Evolutionary conservation across 2,797 vertebrate genomes (phyloP), one percentile per base, ranked within the genome.

Genomic region (Brachyrhaphis roseni): DNA sequence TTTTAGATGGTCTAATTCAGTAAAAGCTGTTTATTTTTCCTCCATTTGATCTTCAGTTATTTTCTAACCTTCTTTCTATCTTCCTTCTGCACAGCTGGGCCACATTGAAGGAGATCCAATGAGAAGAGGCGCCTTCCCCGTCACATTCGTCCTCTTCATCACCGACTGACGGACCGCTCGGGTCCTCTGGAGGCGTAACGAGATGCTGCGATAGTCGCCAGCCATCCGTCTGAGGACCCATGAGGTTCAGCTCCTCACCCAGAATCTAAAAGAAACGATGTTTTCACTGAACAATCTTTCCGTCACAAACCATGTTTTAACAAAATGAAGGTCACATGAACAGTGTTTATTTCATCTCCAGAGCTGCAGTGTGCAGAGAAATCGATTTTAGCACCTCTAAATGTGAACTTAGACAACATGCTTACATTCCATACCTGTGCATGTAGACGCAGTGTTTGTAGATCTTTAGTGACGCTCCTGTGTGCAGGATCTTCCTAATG

Each of bases 121-220:
- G 86, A 97, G 97, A 83, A 96, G 97, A 94, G 98, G 98, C 86
- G 98, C 98, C 3, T 99, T 99, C 83, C 98, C 98, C 0, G 98
- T 99, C 34, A 98, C 97, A 0, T 99, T 99, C 46, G 98, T 99
- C 84, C 97, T 99, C 95, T 98, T 98, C 96, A 97, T 98, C 49
- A 94, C 95, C 36, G 98, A 99, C 92, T 99, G 93, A 98, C 55
- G 26, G 47, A 53, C 64, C 78, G 31, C 43, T 5, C 36, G 41
- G 47, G 80, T 55, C 88, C 82, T 84, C 78, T 26, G 81, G 84
- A 81, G 79, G 76, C 36, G 75, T 86, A 39, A 3, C 64, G n/a
- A 79, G 79, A 77, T 23, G 66, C 81, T 11, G 28, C 64, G 31
- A 7, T 4, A 8, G 15, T 10, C 62, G 34, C 3, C 76, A 72